Evolutionary conservation across 2,888 invertebrate species (phyloP).

Genomic region (Philereme vetulata): DNA sequence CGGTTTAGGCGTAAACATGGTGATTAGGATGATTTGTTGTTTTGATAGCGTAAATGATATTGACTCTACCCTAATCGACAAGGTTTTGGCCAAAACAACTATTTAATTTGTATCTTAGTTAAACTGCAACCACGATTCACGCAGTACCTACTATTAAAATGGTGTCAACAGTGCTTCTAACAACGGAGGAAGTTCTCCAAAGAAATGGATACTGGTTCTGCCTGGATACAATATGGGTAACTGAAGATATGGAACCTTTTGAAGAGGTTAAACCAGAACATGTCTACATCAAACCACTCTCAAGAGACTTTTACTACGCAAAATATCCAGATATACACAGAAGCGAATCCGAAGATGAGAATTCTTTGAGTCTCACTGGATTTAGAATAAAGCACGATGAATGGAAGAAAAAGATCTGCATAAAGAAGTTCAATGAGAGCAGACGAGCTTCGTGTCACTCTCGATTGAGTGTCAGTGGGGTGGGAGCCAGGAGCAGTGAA

Average conservation of each 20-base stretch:
- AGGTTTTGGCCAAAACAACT: conserved; percentile 21
- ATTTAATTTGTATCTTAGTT: conserved; percentile 17
- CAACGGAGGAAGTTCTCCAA: conserved; percentile 73
- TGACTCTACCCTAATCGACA: conserved; percentile 25
- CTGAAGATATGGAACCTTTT: conserved; percentile 74
- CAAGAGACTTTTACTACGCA: conserved; percentile 71
- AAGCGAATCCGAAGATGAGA: conserved; percentile 78
- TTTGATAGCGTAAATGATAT: conserved; percentile 27
- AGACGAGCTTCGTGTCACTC: conserved; percentile 51
- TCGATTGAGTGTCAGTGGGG: conserved; percentile 47
- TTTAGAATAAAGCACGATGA: conserved; percentile 66
- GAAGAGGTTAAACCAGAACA: conserved; percentile 71
- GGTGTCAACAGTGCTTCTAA: conserved; percentile 71
- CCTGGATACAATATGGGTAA: conserved; percentile 69
- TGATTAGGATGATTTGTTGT: conserved; percentile 34
- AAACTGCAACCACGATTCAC: neutral
- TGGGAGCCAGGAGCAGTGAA: conserved; percentile 44
- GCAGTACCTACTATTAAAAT: conserved; percentile 44
- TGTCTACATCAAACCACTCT: conserved; percentile 63
- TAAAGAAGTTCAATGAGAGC: conserved; percentile 57
- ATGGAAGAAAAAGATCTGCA: conserved; percentile 68
- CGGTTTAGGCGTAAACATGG: conserved; percentile 39
- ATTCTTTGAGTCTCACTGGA: conserved; percentile 63
- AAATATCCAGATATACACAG: conserved; percentile 73
- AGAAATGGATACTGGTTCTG: conserved; percentile 72